Conservation (phyloP, 2,797 vertebrate species). For the Ambastaia sidthimunki region DNA sequence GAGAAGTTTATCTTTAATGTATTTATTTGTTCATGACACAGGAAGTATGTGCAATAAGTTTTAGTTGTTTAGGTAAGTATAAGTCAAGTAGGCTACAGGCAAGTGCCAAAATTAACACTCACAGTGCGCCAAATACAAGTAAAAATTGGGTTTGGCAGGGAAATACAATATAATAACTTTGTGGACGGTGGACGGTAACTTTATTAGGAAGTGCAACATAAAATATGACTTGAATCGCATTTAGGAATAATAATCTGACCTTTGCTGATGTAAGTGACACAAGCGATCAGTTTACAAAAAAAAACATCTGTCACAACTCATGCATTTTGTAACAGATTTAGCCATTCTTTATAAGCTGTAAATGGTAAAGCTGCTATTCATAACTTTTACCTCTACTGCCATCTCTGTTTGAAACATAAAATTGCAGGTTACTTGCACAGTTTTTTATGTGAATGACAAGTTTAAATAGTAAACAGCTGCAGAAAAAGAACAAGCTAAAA, state of each 20-base stretch:
- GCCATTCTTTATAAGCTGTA: too few species aligned
- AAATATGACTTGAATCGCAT: background rate
- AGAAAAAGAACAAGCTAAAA: too few species aligned
- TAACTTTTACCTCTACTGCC: too few species aligned
- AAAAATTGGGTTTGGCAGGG: background rate
- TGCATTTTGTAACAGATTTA: background rate
- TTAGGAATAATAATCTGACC: background rate
- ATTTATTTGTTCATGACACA: conserved; percentile 9
- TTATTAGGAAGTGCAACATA: background rate
- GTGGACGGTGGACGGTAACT: too few species aligned
- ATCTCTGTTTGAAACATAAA: too few species aligned
- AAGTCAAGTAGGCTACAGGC: too few species aligned
- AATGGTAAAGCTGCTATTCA: too few species aligned
- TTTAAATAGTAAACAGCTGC: too few species aligned
- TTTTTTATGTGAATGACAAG: too few species aligned
- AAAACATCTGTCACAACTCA: background rate
- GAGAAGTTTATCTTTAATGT: background rate
- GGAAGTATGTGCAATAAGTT: background rate
- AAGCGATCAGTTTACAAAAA: background rate
- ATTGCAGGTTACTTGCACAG: too few species aligned
- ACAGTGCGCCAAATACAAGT: background rate
- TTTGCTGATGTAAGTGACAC: background rate
- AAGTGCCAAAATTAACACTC: background rate
- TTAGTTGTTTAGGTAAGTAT: background rate
- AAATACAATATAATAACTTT: background rate